Conservation (phyloP, 2,888 invertebrate species). For the Polydrusus tereticollis region DNA sequence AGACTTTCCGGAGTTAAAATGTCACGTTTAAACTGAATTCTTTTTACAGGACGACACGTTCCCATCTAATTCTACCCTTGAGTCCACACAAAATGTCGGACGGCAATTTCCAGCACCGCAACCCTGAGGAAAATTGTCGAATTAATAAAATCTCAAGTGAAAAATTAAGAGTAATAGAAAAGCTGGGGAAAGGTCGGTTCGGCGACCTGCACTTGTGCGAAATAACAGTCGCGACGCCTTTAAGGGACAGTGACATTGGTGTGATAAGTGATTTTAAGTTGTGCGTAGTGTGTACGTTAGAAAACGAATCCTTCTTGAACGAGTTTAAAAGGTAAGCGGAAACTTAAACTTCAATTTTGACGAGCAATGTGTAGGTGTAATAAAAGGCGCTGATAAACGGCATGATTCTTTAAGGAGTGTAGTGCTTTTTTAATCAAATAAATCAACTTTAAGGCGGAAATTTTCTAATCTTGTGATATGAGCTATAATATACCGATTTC, state of each 20-base stretch:
- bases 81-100: constrained; percentile 62
- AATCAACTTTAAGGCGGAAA: background rate
- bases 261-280: constrained; percentile 60
- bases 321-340: constrained; percentile 75
- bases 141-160: constrained; percentile 78
- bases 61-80: constrained; percentile 61
- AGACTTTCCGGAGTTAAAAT: background rate
- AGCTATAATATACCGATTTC: constrained; percentile 1
- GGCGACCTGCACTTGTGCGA: constrained; percentile 81
- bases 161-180: constrained; percentile 80
- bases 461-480: background rate
- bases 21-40: constrained; percentile 1
- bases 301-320: constrained; percentile 73
- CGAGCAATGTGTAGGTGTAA: too few relatives aligned
- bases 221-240: constrained; percentile 64
- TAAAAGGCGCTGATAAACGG: too few relatives aligned
- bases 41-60: constrained; percentile 63
- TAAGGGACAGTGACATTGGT: constrained; percentile 59
- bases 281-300: constrained; percentile 81
- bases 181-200: constrained; percentile 82
- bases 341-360: too few relatives aligned
- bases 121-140: constrained; percentile 63
- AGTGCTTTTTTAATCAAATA: background rate
- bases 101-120: constrained; percentile 67
- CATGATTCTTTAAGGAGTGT: background rate